Conservation (phyloP, 2,797 vertebrate genomes). For the Helostoma temminkii region DNA sequence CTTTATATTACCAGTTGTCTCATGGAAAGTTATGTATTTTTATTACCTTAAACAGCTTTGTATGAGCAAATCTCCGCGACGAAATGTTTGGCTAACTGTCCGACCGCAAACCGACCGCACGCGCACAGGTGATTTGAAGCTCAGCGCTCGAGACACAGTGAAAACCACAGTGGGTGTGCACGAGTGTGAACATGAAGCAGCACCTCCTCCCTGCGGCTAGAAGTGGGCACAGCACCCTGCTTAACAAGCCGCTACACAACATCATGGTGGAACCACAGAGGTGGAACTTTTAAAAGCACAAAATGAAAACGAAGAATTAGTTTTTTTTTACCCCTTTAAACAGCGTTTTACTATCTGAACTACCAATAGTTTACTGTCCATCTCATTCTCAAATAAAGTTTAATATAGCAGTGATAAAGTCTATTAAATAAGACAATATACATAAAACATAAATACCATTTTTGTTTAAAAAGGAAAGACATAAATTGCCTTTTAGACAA, state of each 20-base stretch:
- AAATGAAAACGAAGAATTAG: too few relatives aligned
- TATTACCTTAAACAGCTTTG: constrained; percentile 35
- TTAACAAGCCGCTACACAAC: too few relatives aligned
- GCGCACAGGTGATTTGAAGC: constrained; percentile 47
- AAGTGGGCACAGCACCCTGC: constrained; percentile 5
- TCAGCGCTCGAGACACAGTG: constrained; percentile 1
- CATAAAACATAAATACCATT: too few relatives aligned
- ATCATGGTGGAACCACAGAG: too few relatives aligned
- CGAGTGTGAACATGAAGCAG: constrained; percentile 7
- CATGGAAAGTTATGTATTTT: accelerated
- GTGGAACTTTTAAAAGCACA: too few relatives aligned
- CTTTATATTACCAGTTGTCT: not conserved
- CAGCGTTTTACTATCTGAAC: too few relatives aligned
- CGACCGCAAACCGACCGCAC: not conserved
- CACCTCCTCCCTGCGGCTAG: constrained; percentile 59
- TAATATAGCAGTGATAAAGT: not conserved
- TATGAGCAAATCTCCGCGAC: constrained; percentile 25
- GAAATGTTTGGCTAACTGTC: constrained; percentile 59
- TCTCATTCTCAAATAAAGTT: too few relatives aligned
- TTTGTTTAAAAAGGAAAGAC: not conserved
- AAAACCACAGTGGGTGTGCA: constrained; percentile 10
- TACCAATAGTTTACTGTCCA: too few relatives aligned
- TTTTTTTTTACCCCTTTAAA: too few relatives aligned
- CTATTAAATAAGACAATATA: not conserved
- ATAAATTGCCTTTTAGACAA: not conserved